These are phyloP conservation scores for Drosophila picticornis DNA, from an alignment of 2,888 invertebrate species.

Conservation along the genomic window DNA sequence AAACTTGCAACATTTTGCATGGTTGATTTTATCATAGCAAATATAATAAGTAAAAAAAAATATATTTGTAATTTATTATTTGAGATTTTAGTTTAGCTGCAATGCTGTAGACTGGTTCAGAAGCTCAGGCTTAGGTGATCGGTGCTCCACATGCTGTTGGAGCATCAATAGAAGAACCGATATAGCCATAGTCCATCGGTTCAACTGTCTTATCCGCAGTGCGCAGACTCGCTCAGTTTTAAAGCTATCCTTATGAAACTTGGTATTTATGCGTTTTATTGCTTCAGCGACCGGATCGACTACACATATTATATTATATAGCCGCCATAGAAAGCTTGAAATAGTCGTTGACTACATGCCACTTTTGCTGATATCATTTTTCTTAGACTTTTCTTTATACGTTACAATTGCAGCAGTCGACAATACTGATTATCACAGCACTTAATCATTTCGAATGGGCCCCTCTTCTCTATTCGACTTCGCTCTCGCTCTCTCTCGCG, in stretches of 20 bases:
- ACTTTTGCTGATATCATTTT: not conserved
- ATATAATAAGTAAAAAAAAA: not conserved
- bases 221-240: not conserved
- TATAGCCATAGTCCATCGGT: not conserved
- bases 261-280: no score
- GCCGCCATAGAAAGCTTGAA: not conserved
- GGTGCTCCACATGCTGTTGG: not conserved
- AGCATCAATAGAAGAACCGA: not conserved
- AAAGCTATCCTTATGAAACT: not conserved
- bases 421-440: constrained; percentile 61
- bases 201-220: not conserved
- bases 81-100: not conserved
- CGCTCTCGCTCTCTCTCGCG: not conserved
- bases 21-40: not conserved
- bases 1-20: no score
- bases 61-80: not conserved
- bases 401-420: constrained; percentile 41
- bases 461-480: constrained; percentile 16
- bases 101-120: not conserved
- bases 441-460: constrained; percentile 50
- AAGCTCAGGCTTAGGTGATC: not conserved
- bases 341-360: not conserved
- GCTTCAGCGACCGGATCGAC: not conserved
- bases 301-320: not conserved
- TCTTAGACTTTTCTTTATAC: constrained; percentile 14